Percentiles rank a stretch among this genome's conserved stretches.
These are phyloP conservation scores for Sitobion miscanthi DNA, from an alignment of 1,140 invertebrate species.

Conservation along the genomic window DNA sequence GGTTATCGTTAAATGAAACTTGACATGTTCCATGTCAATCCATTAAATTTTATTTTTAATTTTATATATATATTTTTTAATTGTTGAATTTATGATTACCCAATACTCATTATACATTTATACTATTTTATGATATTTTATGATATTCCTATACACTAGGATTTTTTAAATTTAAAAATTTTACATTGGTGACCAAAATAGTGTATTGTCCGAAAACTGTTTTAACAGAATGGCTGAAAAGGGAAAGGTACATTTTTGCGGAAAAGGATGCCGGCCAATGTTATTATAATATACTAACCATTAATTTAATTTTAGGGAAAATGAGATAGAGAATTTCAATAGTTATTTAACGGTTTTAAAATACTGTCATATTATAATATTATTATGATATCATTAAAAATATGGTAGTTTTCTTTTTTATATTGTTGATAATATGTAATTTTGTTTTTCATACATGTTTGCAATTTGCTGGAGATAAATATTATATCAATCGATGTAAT, in stretches of 20 bases:
- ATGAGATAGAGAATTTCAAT: not conserved
- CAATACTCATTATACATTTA: no score
- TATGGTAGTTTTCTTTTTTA: not conserved
- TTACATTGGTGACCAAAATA: not conserved
- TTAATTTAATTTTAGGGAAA: not conserved
- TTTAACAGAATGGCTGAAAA: not conserved
- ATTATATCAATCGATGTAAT: not conserved
- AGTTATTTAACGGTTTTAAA: no score
- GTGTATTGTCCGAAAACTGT: not conserved
- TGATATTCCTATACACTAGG: no score
- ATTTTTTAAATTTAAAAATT: no score
- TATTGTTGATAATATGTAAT: no score
- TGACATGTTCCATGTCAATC: not conserved
- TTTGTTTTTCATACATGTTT: no score
- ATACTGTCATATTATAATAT: not conserved
- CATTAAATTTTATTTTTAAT: not conserved
- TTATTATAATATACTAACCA: not conserved
- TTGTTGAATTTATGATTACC: no score
- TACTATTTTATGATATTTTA: no score
- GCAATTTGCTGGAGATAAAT: not conserved
- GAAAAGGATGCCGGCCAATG: not conserved
- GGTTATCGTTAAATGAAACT: not conserved
- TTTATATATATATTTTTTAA: not conserved
- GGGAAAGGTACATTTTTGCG: no score
- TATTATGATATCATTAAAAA: no score